These are phyloP conservation scores for Proteles cristata DNA, from an alignment of 2,113 vertebrate genomes.

Conservation along the genomic window DNA sequence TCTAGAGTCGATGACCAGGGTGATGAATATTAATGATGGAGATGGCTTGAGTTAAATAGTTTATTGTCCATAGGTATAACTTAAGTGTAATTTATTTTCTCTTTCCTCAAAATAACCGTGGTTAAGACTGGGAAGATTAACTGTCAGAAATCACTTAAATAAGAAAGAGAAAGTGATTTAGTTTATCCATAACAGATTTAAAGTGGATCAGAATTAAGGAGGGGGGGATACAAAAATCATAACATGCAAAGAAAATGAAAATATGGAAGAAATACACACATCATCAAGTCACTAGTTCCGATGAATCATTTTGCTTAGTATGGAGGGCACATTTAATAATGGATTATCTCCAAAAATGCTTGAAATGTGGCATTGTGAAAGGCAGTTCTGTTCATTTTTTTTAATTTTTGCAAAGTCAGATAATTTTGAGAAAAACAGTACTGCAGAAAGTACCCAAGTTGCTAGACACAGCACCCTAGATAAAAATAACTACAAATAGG, in stretches of 20 bases:
- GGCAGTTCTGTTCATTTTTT: constrained; percentile 62
- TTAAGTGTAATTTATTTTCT: background rate
- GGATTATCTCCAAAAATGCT: constrained; percentile 65
- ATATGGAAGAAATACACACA: background rate
- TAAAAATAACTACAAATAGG: constrained; percentile 79
- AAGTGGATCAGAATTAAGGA: constrained; percentile 39
- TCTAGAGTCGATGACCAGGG: background rate
- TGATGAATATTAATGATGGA: background rate
- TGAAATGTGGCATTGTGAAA: constrained; percentile 67
- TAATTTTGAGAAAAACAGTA: constrained; percentile 79
- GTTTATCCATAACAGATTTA: background rate
- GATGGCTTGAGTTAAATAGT: background rate
- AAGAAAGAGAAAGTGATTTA: constrained; percentile 49
- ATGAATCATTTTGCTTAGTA: constrained; percentile 56
- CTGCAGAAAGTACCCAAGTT: constrained; percentile 77
- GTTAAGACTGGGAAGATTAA: background rate
- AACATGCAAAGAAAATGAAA: constrained; percentile 64
- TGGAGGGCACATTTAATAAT: constrained; percentile 67
- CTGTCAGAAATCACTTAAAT: constrained; percentile 42
- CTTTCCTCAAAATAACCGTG: constrained; percentile 3
- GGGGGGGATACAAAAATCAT: constrained; percentile 22
- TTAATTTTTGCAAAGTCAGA: constrained; percentile 76
- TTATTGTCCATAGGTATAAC: background rate
- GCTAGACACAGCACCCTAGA: constrained; percentile 72
- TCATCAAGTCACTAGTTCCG: constrained; percentile 69